phyloP scores from a whole-genome alignment of 1,140 invertebrate species.

The Druon quercuslanigerum region DNA sequence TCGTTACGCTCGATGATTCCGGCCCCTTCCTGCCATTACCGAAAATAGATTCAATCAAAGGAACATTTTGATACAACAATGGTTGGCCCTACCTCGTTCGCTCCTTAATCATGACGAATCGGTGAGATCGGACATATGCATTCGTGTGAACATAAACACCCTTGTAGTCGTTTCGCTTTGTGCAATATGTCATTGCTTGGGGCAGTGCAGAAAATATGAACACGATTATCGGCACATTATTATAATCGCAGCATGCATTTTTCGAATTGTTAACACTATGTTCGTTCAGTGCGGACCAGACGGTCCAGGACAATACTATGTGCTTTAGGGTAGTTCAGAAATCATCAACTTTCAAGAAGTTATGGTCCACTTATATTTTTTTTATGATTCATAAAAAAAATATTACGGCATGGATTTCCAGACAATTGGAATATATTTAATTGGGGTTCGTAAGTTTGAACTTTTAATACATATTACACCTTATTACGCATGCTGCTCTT shows the following conservation, averaged over 20 bases:
- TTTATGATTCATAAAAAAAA: no score
- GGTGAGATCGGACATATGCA: slow-evolving; percentile 63
- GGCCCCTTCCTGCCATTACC: slow-evolving; percentile 53
- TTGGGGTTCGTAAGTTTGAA: no score
- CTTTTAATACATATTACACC: no score
- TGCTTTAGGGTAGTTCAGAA: background rate
- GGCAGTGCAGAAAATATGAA: background rate
- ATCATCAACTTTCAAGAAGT: no score
- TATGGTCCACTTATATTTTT: no score
- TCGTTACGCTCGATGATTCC: slow-evolving; percentile 18
- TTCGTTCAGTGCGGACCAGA: background rate
- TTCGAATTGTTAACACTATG: slow-evolving; percentile 8
- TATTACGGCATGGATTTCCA: no score
- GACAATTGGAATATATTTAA: no score
- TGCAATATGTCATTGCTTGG: slow-evolving; percentile 14
- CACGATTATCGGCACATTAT: slow-evolving; percentile 16
- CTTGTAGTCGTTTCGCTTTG: slow-evolving; percentile 9
- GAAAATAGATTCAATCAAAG: slow-evolving; percentile 64
- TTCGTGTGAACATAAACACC: slow-evolving; percentile 59
- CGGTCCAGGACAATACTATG: background rate
- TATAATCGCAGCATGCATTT: slow-evolving; percentile 24
- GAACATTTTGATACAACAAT: slow-evolving; percentile 32
- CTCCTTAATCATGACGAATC: slow-evolving; percentile 61
- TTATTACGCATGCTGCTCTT: no score
- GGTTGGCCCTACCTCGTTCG: slow-evolving; percentile 19